Evolutionary conservation across 2,888 invertebrate genomes (phyloP), one percentile per base, ranked within the genome.

Genomic region (Strigamia crassipes): DNA sequence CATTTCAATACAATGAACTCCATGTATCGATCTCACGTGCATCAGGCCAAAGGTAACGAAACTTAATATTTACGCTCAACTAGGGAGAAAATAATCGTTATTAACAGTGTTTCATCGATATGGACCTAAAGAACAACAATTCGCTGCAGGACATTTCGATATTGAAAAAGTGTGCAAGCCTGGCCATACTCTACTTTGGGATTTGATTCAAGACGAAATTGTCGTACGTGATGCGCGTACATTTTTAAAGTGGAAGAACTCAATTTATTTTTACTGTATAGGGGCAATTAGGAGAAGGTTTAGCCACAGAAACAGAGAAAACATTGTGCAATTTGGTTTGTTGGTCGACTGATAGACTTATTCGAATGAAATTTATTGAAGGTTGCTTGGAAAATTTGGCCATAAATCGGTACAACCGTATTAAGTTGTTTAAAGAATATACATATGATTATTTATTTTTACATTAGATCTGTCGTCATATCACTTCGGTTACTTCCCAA

Each of bases 281-380:
- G 94, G 92, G 92, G 83, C 93, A 94, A 87, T 89, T 97, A 5
- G 95, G 96, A 0, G 97, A 97, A 89, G 96, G 96, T 0, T 88
- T 97, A 81, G 96, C 95, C 0, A 88, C 94, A n/a, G 97, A 97
- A 89, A 96, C 96, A 0, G 97, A 97, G 87, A 97, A 97, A 86
- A 95, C 95, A 1, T 89, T 97, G 0, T 95, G 95, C 85, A 95
- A 95, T 85, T 89, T 97, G 31, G 90, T 97, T 0, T 96, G 96
- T 87, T 96, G 94, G 86, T 96, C 94, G 86, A 94, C 95, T 1
- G 96, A 97, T 87, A 93, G 94, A 84, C 91, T 94, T 83, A 94
- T 97, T 84, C 91, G 96, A 82, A 95, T 96, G 89, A 96, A 96
- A 88, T 97, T 97, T 86, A 96, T 97, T 84, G 96, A 97, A 88